Base-by-base conservation (phyloP, 2,113 vertebrate species). In the Chionis minor region DNA sequence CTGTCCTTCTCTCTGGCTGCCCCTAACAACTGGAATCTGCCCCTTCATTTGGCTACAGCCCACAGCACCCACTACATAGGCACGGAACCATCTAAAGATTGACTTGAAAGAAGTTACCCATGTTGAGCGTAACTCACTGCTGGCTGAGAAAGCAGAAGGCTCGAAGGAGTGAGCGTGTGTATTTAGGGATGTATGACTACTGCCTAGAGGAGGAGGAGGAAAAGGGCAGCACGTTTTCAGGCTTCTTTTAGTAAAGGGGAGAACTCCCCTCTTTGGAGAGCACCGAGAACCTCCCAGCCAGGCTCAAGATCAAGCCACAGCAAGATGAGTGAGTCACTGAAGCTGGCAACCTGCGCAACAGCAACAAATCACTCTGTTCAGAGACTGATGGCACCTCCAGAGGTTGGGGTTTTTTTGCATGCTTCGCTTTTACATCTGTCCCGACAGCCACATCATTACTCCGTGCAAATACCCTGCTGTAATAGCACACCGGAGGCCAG, bases 381-480 rank as follows among this genome's bases (percentile, higher is more conserved):
- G 65, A 85, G 77, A 7, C 65, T 62, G 51, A 81, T 51, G 69
- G 42, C 84, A 81, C 47, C 45, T 91, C 70, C 73, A 74, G 66
- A 91, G 45, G 55, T 10, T 49, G 49, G 59, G 12, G 12, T 63
- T 92, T 61, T 35, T 90, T 63, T 85, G 66, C 79, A 44, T 40
- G 44, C 40, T 79, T 69, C 1, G 8, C 49, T 87, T 79, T 81
- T 82, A 59, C 45, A 66, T 61, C 62, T 90, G 75, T 88, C 95
- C 79, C 4, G 1, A 87, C 58, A 93, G 75, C 35, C 56, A 3
- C 90, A 51, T 33, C 52, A n/a, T 32, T 62, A 69, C 0, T 0
- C 70, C 23, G 15, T 14, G 38, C 74, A 72, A 83, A 65, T 4
- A 55, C 21, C 51, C 28, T 3, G 7, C 56, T 71, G 35, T 75